Conservation (phyloP, 2,113 vertebrate genomes). For the Caretta caretta region DNA sequence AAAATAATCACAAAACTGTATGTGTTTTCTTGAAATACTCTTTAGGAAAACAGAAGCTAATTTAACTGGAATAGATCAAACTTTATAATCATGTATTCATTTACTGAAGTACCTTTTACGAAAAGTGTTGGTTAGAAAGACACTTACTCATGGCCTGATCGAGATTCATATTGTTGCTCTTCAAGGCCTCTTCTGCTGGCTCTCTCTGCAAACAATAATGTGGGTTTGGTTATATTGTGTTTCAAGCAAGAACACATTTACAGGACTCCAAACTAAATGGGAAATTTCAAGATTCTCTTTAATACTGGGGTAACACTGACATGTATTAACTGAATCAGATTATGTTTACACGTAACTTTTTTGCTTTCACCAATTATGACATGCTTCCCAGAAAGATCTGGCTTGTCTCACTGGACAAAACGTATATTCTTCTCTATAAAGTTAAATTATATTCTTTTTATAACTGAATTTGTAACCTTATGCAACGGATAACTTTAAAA, state of each 20-base stretch:
- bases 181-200: slow-evolving; percentile 98
- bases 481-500: not conserved
- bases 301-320: not conserved
- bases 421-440: not conserved
- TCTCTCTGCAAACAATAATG: slow-evolving; percentile 88
- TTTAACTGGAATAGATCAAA: not conserved
- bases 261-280: not conserved
- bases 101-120: not conserved
- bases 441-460: not conserved
- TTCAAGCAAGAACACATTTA: not conserved
- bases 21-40: not conserved
- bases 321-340: not conserved
- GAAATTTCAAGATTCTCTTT: not conserved
- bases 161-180: slow-evolving; percentile 98
- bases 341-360: not conserved
- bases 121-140: not conserved
- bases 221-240: not conserved
- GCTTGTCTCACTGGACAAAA: not conserved
- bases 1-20: not conserved
- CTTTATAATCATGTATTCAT: not conserved
- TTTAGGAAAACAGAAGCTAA: not conserved
- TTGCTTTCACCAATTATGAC: not conserved
- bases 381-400: not conserved
- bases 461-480: not conserved
- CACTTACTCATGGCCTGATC: slow-evolving; percentile 99